Percentiles rank a stretch among this genome's conserved stretches.
Evolutionary conservation across 2,113 vertebrate species (phyloP).

Genomic region (Cynopterus brachyotis): DNA sequence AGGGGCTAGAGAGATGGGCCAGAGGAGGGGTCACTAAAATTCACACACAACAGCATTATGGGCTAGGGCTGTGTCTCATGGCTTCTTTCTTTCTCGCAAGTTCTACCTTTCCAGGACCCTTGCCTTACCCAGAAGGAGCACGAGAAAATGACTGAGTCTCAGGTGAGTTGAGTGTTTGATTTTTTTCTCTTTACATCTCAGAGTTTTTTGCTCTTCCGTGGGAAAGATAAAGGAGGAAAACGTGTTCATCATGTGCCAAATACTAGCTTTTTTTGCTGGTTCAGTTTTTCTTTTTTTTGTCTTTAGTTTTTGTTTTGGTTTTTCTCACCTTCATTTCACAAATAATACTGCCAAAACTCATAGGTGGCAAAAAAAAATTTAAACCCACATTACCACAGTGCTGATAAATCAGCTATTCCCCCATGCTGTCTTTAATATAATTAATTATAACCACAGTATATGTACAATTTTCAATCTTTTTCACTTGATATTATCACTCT

Average conservation of each 20-base stretch:
- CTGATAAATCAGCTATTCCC: neutral
- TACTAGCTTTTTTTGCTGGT: neutral
- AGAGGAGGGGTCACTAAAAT: neutral
- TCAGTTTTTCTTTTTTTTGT: neutral
- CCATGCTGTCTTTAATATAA: neutral
- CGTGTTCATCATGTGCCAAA: neutral
- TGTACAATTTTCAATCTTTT: neutral
- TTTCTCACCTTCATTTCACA: neutral
- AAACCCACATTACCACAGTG: neutral
- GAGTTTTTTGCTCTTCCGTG: neutral
- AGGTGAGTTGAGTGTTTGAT: constrained; percentile 10
- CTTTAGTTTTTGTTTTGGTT: neutral
- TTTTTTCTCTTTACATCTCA: neutral
- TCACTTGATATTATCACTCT: neutral
- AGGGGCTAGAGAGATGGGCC: neutral
- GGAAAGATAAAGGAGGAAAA: neutral
- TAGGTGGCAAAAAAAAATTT: neutral
- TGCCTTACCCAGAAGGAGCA: neutral
- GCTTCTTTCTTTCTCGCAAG: neutral
- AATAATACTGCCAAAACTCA: neutral
- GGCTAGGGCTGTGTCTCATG: neutral
- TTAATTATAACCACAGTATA: neutral
- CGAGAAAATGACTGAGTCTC: neutral
- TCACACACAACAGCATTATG: neutral
- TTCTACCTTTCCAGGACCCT: neutral